A percentile compares a stretch with the other conserved stretches of the same genome.
These are phyloP conservation scores for Lysandra coridon DNA, from an alignment of 2,888 invertebrate species.

Conservation along the genomic window DNA sequence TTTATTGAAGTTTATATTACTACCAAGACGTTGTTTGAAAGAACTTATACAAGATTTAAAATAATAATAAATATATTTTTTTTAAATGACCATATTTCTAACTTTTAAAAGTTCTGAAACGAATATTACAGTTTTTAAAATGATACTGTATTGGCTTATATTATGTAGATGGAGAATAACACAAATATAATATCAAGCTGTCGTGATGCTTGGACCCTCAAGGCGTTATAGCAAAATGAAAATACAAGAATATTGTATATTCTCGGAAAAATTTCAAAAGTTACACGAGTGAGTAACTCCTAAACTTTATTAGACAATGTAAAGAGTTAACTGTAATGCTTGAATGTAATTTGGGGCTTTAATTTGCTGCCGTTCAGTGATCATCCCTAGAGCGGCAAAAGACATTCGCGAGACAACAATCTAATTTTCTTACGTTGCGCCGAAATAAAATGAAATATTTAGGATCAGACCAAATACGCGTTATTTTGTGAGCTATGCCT, in stretches of 20 bases:
- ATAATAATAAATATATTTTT: too few species aligned
- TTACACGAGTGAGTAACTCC: not conserved
- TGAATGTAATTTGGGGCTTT: not conserved
- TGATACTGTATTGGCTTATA: too few species aligned
- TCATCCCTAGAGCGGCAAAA: not conserved
- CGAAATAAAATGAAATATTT: not conserved
- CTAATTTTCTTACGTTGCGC: not conserved
- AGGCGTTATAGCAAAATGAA: not conserved
- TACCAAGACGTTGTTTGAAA: too few species aligned
- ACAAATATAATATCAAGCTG: not conserved
- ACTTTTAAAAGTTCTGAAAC: too few species aligned
- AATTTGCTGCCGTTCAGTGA: not conserved
- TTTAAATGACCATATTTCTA: too few species aligned
- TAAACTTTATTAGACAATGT: not conserved
- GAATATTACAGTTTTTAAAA: too few species aligned
- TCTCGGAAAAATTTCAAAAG: not conserved
- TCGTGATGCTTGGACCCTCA: not conserved
- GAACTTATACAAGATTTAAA: too few species aligned
- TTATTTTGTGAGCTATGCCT: too few species aligned
- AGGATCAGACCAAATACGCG: too few species aligned
- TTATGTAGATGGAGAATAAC: too few species aligned
- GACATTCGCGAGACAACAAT: not conserved
- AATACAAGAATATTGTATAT: not conserved
- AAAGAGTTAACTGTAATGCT: not conserved
- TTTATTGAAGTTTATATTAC: too few species aligned